These are phyloP conservation scores for Nilaparvata lugens DNA, from an alignment of 1,140 invertebrate genomes.

Conservation along the genomic window DNA sequence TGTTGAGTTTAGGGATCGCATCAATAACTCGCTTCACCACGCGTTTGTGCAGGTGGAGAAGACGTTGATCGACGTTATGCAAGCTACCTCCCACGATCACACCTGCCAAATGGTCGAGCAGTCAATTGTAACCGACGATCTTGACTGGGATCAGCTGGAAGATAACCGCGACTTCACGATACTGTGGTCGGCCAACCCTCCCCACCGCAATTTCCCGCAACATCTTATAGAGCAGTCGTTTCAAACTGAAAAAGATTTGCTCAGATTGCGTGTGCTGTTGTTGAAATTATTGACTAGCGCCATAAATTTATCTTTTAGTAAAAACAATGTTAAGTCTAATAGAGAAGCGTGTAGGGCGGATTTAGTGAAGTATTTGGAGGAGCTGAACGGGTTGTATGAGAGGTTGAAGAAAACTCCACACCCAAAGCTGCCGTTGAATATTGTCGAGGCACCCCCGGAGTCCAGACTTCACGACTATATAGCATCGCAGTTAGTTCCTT, in stretches of 20 bases:
- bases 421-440: constrained; percentile 1
- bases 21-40: constrained; percentile 77
- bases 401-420: not conserved
- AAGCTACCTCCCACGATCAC: constrained; percentile 34
- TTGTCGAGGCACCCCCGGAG: constrained; percentile 2
- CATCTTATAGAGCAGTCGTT: constrained; percentile 15
- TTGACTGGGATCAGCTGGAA: constrained; percentile 40
- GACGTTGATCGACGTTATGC: constrained; percentile 64
- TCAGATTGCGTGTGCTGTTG: constrained; percentile 17
- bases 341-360: not conserved
- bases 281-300: constrained; percentile 8
- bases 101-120: constrained; percentile 31
- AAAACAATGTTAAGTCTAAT: not conserved
- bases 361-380: not conserved
- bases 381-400: constrained; percentile 5
- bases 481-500: not conserved
- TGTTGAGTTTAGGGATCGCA: constrained; percentile 67
- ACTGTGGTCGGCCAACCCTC: constrained; percentile 19
- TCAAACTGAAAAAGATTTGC: constrained; percentile 15
- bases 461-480: constrained; percentile 10
- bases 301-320: not conserved
- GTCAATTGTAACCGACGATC: constrained; percentile 46
- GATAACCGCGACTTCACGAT: constrained; percentile 50
- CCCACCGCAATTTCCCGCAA: constrained; percentile 10
- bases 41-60: constrained; percentile 65